Evolutionary conservation across 2,113 vertebrate species (phyloP), one percentile per base, ranked within the genome.

Genomic region (Hucho hucho): DNA sequence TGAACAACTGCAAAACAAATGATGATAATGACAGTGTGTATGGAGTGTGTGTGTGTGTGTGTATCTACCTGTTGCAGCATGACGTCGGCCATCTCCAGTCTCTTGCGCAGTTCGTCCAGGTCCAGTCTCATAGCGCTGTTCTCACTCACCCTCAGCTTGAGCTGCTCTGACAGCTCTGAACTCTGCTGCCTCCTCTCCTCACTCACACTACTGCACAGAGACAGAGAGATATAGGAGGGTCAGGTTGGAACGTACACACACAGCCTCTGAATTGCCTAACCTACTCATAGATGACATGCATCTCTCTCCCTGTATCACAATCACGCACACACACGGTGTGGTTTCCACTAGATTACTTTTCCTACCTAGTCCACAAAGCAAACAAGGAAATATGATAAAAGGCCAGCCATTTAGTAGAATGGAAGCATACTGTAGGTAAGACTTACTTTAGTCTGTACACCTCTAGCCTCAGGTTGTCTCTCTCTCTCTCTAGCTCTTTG

Each of bases 41-140:
- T 67, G 73, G 26, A 16, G 43, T 6, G 9, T 29, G 56, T 63
- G 56, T 72, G 22, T 64, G 14, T 20, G 3, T 7, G 98, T 99
- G 80, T 61, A 79, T 14, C 1, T 4, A 98, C 98, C 93, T 98
- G 97, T 18, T 97, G 95, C 75, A 99, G 89, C 93, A 98, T 95
- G 22, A 96, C 91, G 78, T 98, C 97, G 0, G 96, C 93, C 89
- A 98, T 96, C 87, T 99, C 97, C 25, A 99, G 88, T 75, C 96
- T 96, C 88, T 96, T 97, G 29, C 90, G 94, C n/a, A 97, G 92
- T 46, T 98, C 96, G 1, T 95, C 93, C 11, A 95, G 47, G 76
- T 95, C 93, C 77, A 92, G 59, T 72, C 89, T 94, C 88, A 95
- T 83, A 13, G 89, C 83, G 0, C 74, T 87, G 49, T 95, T 98